phyloP scores from a whole-genome alignment of 2,797 vertebrate genomes.

The Tragopan temminckii region DNA sequence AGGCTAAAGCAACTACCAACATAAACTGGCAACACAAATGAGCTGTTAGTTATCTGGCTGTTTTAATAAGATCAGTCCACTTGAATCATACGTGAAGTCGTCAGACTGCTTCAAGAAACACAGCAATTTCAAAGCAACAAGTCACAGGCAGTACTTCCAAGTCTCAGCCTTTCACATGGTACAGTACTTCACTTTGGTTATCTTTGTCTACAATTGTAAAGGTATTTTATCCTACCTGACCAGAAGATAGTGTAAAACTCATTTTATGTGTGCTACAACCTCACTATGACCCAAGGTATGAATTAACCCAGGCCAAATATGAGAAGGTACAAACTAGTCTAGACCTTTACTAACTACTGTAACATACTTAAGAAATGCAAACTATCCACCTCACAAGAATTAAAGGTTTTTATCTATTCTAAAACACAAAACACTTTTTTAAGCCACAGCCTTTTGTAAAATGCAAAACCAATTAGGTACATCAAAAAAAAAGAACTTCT shows the following conservation, averaged over 20 bases:
- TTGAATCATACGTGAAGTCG: background rate
- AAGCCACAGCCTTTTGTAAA: background rate
- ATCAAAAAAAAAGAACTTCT: background rate
- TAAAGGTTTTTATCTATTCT: background rate
- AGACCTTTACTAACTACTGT: background rate
- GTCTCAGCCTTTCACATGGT: background rate
- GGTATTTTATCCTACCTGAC: background rate
- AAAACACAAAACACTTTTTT: background rate
- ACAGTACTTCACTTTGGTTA: background rate
- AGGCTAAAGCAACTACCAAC: background rate
- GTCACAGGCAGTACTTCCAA: background rate
- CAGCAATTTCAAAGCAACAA: background rate
- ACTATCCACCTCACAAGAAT: background rate
- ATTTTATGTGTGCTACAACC: background rate
- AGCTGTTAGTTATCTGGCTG: fast-evolving
- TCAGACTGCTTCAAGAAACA: background rate
- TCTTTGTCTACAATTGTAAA: background rate
- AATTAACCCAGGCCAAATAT: background rate
- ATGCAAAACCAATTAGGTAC: background rate
- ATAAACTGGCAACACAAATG: background rate
- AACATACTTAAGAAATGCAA: background rate
- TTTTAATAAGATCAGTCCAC: background rate
- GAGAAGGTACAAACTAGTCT: background rate
- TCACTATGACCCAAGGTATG: background rate
- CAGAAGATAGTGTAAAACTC: background rate